Base-by-base conservation (phyloP, 2,797 vertebrate species). In the Poeciliopsis infans region DNA sequence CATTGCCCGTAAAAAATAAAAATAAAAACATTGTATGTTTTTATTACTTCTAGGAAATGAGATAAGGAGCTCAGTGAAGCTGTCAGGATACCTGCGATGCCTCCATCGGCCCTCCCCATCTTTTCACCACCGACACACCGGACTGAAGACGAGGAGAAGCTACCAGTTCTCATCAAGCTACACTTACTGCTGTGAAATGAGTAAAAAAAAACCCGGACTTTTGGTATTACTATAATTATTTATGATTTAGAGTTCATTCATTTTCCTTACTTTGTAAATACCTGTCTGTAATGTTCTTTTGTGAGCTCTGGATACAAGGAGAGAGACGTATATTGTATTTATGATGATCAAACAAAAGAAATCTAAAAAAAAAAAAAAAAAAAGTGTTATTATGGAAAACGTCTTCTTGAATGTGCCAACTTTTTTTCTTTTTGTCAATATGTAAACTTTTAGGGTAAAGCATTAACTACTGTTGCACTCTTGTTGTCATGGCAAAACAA, bases 401-500 rank as follows among this genome's bases (percentile, higher is more conserved):
- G 91, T 96, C 91, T 90, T 91, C 90, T 93, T 96, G 94, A 96
- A 96, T 96, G 96, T 96, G 96, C 95, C 96, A 96, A 96, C 89
- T 72, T 92, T 91, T 74, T 41, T 41, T 41, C 7, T 7, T 41
- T 41, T 93, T 91, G 88, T 95, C 94, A 83, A 95, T 90, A 93
- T 93, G 91, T 95, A 93, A 92, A 93, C 88, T 84, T 93, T 93
- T 92, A 89, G 85, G 84, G 84, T 92, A 61, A 94, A 87, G 86
- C 93, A 89, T 92, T 82, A 92, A 92, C 93, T 93, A 92, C 91
- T 94, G 92, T 94, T 96, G 95, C 95, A 95, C 95, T 95, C 94
- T 91, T 91, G 92, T 95, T 94, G 93, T 95, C 76, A 93, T 80
- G 88, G 91, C 86, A 89, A 94, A 91, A 91, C 94, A 95, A 95